A percentile compares a stretch with the other conserved stretches of the same genome.
These are phyloP conservation scores for Cyclargus thomasi DNA, from an alignment of 1,140 invertebrate genomes.

Conservation along the genomic window DNA sequence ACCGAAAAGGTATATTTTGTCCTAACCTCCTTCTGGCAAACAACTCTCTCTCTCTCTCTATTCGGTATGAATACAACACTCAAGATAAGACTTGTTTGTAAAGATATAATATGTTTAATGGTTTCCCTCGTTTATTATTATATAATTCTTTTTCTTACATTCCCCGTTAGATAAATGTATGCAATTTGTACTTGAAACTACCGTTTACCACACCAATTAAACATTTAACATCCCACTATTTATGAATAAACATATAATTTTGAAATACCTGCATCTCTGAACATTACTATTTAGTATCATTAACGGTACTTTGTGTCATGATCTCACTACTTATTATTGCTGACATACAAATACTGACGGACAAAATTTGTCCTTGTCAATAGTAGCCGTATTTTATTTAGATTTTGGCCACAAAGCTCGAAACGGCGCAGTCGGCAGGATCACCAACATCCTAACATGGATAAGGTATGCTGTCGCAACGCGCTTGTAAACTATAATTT, in stretches of 20 bases:
- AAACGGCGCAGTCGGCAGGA: no score
- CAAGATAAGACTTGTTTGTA: background rate
- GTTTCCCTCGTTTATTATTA: background rate
- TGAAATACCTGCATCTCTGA: background rate
- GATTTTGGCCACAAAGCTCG: no score
- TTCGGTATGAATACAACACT: no score
- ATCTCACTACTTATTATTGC: background rate
- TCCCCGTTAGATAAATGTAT: background rate
- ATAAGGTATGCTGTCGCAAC: background rate
- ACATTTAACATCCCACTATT: background rate
- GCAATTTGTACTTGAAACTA: slow-evolving; percentile 1
- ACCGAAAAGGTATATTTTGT: no score
- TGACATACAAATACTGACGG: background rate
- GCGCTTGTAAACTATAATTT: background rate
- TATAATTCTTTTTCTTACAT: background rate
- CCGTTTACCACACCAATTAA: background rate
- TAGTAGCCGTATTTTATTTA: no score
- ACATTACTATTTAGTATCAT: background rate
- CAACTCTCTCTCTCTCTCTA: no score
- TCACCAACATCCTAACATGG: background rate
- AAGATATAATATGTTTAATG: background rate
- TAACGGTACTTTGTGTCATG: background rate
- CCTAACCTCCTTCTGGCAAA: no score
- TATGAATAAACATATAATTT: slow-evolving; percentile 1
- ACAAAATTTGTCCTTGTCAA: no score